Evolutionary conservation across 2,113 vertebrate genomes (phyloP).

Genomic region (Mormyrus iriodes): DNA sequence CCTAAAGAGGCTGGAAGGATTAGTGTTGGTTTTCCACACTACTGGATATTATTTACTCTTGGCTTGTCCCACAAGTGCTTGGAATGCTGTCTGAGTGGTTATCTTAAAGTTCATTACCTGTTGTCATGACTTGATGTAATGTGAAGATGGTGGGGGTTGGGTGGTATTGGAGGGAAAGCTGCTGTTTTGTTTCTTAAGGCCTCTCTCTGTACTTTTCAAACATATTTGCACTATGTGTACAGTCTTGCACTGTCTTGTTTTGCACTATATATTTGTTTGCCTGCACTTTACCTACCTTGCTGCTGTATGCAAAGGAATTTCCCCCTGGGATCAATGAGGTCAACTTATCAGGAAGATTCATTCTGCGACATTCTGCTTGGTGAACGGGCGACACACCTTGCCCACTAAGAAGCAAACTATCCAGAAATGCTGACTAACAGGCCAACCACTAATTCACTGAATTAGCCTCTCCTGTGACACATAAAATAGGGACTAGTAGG

Average conservation of each 20-base stretch:
- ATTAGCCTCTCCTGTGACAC: neutral
- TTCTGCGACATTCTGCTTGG: neutral
- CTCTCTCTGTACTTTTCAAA: neutral
- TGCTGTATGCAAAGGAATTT: neutral
- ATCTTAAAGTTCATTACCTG: neutral
- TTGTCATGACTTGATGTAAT: neutral
- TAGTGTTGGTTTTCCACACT: neutral
- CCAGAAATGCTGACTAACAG: neutral
- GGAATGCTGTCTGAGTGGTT: neutral
- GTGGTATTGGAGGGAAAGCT: neutral
- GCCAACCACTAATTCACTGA: neutral
- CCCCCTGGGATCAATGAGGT: neutral
- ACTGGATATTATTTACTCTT: neutral
- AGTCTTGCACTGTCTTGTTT: neutral
- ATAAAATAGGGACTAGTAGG: neutral
- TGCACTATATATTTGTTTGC: neutral
- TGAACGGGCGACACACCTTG: neutral
- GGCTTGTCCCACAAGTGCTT: neutral
- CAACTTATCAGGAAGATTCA: neutral
- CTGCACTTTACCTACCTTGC: neutral
- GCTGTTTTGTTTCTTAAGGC: neutral
- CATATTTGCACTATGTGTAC: neutral
- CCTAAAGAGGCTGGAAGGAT: neutral
- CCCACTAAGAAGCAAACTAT: conserved; percentile 1
- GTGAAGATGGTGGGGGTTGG: neutral